Evolutionary conservation across 2,797 vertebrate species (phyloP), one percentile per base, ranked within the genome.

Genomic region (Oreortyx pictus): DNA sequence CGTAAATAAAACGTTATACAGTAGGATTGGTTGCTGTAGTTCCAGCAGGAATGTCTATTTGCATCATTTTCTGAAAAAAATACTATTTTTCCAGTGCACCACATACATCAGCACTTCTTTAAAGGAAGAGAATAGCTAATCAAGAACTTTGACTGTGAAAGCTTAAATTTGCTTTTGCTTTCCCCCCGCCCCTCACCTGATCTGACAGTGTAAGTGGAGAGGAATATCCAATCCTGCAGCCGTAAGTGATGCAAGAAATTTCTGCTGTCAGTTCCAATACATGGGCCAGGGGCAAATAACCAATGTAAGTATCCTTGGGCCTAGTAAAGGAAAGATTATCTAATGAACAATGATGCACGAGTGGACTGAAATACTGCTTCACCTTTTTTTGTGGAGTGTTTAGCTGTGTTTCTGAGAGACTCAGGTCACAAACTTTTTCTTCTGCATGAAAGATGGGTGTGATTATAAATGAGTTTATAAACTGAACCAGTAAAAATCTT

Each of bases 261-360:
- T 99, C 99, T 64, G 99, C 99, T 6, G 99, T 99, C 98, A 99
- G 97, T 93, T 99, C 99, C 60, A 99, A 96, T 27, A 99, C 99
- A 3, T 99, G 99, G 93, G 99, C 99, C 97, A 99, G 96, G 43
- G 99, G 99, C 95, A 99, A 97, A 92, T 99, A 99, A 78, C 98
- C 99, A 35, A 99, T 99, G 35, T 99, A 99, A 1, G 98, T 99
- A 79, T 99, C 99, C 54, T 98, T 97, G 71, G 98, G 98, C n/a
- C 99, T 99, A 94, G 75, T 89, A 64, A 93, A 93, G 64, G 73
- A 89, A 76, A 90, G 29, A 82, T 75, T 67, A 43, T 54, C 56
- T 6, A 31, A 68, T 77, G n/a, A 65, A 57, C 39, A 49, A 5
- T 1, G 37, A 76, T 22, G 50, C 72, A 85, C 9, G 46, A 14